Evolutionary conservation across 2,888 invertebrate genomes (phyloP).

Genomic region (Heliconius charithonia): DNA sequence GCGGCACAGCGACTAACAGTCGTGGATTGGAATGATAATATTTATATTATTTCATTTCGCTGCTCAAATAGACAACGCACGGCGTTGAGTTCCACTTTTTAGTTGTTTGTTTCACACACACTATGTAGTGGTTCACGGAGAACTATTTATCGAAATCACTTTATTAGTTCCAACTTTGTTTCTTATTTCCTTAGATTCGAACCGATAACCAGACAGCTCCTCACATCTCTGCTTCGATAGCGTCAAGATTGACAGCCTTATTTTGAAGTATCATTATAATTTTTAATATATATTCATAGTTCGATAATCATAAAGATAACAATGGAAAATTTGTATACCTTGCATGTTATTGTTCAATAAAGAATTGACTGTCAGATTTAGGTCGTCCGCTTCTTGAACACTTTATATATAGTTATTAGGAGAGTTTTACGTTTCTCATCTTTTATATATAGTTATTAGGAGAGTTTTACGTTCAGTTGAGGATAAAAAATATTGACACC

Average conservation of each 20-base stretch:
- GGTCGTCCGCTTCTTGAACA: slow-evolving; percentile 1
- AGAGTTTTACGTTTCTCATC: not conserved
- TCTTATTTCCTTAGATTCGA: not conserved
- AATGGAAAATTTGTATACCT: not conserved
- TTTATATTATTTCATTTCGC: too few species aligned
- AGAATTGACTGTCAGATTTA: slow-evolving; percentile 23
- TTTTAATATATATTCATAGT: slow-evolving; percentile 7
- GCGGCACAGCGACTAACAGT: too few species aligned
- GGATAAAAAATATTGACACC: not conserved
- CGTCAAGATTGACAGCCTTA: not conserved
- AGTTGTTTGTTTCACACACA: too few species aligned
- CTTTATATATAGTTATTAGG: not conserved
- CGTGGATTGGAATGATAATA: too few species aligned
- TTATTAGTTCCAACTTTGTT: not conserved
- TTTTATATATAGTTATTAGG: too few species aligned
- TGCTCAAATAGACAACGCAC: too few species aligned
- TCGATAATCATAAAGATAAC: slow-evolving; percentile 3
- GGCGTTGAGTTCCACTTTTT: too few species aligned
- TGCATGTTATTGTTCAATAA: slow-evolving; percentile 28
- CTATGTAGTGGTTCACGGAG: too few species aligned
- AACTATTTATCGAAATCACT: too few species aligned
- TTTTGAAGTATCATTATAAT: not conserved
- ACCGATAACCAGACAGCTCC: too few species aligned
- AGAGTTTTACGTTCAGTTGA: not conserved
- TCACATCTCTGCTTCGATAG: not conserved